Base-by-base conservation (phyloP, 1,140 invertebrate species). In the Drusus annulatus region DNA sequence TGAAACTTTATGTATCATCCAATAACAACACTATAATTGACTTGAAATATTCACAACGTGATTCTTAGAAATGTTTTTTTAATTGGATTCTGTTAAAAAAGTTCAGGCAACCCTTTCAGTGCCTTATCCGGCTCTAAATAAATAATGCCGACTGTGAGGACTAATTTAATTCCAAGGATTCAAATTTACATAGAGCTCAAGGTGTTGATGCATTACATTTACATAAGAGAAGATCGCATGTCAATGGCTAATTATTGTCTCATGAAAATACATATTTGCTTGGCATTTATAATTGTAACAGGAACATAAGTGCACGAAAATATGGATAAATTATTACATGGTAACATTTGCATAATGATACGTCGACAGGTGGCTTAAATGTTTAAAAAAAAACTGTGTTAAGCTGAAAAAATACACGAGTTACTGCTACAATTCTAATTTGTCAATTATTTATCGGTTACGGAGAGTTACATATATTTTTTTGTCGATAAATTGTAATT, bases 41-140 rank as follows among this genome's bases (percentile, higher is more conserved):
- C 10, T n/a, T 65, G 62, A 13, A 15, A 65, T 25, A 31, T 65
- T 65, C n/a, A 15, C 21, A 25, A 8, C 62, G 13, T 65, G 62
- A 65, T 65, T 65, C 31, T 36, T 65, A 28, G 31, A 15, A 17
- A 28, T 28, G 6, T 65, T 36, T 65, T n/a, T 17, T 17, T 65
- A 65, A 65, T 65, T 65, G 62, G 62, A 25, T 65, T 13, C n/a
- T 28, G 16, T 65, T 65, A 36, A 10, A 65, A 36, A 45, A 65
- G 31, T 60, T 60, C 23, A 19, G 8, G 17, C 56, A 60, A 60
- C 56, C 56, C 56, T 60, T 60, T 17, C 17, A 60, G 56, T 10
- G 56, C 19, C 17, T 19, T 45, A 45, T 45, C 36, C 56, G 23
- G 7, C 23, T 60, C 5, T 56, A 56, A 60, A 60, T 21, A 60